Percentiles rank a stretch among this genome's conserved stretches.
Conservation (phyloP, 2,797 vertebrate species). For the Bovichtus variegatus region DNA sequence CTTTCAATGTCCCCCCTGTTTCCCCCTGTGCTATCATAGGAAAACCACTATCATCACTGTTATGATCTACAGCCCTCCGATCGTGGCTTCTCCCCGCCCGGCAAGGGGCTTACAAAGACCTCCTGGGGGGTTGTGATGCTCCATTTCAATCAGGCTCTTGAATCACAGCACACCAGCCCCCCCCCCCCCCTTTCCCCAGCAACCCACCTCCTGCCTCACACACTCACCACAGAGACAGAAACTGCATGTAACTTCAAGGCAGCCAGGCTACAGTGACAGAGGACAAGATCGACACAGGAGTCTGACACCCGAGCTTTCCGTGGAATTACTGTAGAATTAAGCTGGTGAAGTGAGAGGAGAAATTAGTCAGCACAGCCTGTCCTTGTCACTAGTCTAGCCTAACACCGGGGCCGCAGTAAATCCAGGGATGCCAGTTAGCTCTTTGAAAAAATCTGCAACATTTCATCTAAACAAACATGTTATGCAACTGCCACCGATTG, state of each 20-base stretch:
- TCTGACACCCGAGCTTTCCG: conserved; percentile 67
- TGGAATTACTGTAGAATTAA: conserved; percentile 74
- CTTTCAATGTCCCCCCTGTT: conserved; percentile 80
- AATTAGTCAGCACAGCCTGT: conserved; percentile 76
- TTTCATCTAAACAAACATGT: conserved; percentile 67
- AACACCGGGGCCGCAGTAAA: conserved; percentile 57
- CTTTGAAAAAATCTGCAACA: conserved; percentile 61
- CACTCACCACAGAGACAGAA: conserved; percentile 46
- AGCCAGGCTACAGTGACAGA: conserved; percentile 58
- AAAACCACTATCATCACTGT: conserved; percentile 78
- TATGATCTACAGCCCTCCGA: conserved; percentile 82
- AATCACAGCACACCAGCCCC: conserved; percentile 37
- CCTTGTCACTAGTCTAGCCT: conserved; percentile 60
- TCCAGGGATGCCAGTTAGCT: conserved; percentile 53
- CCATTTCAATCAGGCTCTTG: conserved; percentile 70
- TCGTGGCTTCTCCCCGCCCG: conserved; percentile 49
- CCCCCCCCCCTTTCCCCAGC: background rate
- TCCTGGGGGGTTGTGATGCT: conserved; percentile 53
- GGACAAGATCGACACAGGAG: conserved; percentile 59
- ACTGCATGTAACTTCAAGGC: conserved; percentile 62
- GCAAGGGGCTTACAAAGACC: conserved; percentile 51
- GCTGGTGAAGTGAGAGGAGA: conserved; percentile 58
- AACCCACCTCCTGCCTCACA: conserved; percentile 1
- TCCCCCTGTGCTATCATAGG: conserved; percentile 66
- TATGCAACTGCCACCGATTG: conserved; percentile 63